Conservation (phyloP, 2,888 invertebrate species). For the Hylaea fasciaria region DNA sequence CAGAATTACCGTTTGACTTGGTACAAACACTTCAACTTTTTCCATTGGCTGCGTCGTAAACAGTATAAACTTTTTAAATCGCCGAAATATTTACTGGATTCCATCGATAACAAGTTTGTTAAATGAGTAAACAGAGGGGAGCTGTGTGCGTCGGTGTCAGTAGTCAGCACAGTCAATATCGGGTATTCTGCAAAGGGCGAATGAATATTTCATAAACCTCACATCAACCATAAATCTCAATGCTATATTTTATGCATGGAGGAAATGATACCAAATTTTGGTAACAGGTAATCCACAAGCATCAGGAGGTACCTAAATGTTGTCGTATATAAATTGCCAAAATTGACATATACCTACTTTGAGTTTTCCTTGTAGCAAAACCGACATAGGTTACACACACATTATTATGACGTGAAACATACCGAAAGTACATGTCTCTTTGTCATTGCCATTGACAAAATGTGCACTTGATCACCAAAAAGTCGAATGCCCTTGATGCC, state of each 20-base stretch:
- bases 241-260: too few species aligned
- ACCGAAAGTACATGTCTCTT: too few species aligned
- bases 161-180: not conserved
- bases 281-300: too few species aligned
- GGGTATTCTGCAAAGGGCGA: not conserved
- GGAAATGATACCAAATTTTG: too few species aligned
- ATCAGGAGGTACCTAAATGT: too few species aligned
- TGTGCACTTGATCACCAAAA: conserved; percentile 40
- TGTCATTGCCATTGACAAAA: conserved; percentile 21
- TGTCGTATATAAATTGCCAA: too few species aligned
- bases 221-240: too few species aligned
- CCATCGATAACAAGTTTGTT: conserved; percentile 28
- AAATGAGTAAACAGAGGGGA: conserved; percentile 7
- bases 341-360: too few species aligned
- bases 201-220: too few species aligned
- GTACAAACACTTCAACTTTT: conserved; percentile 50
- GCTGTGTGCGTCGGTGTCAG: not conserved
- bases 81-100: conserved; percentile 42
- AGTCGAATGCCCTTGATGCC: conserved; percentile 24
- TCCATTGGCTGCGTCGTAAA: conserved; percentile 51
- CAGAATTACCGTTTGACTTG: conserved; percentile 51
- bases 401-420: too few species aligned
- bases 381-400: too few species aligned
- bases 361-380: too few species aligned
- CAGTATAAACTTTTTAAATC: conserved; percentile 49